Conservation (phyloP, 2,888 invertebrate genomes). For the Melolontha melolontha region DNA sequence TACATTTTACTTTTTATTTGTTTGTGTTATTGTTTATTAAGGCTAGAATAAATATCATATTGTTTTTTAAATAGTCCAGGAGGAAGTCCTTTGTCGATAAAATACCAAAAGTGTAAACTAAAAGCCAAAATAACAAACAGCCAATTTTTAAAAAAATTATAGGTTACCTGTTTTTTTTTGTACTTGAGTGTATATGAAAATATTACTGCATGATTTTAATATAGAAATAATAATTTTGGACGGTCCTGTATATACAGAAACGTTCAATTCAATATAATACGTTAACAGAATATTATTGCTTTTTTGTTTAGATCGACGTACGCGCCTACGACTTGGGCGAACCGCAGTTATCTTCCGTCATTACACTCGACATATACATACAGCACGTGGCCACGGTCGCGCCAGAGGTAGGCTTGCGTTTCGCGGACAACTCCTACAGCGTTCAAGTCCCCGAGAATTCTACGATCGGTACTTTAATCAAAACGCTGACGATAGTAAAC, state of each 20-base stretch:
- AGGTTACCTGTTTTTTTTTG: no score
- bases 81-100: no score
- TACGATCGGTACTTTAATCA: constrained; percentile 74
- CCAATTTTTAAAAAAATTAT: no score
- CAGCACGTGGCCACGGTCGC: constrained; percentile 78
- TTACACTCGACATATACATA: constrained; percentile 85
- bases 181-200: no score
- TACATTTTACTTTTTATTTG: no score
- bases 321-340: constrained; percentile 89
- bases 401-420: constrained; percentile 83
- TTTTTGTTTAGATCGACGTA: constrained; percentile 76
- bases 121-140: no score
- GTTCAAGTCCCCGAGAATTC: constrained; percentile 86
- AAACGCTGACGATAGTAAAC: constrained; percentile 80
- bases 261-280: constrained; percentile 22
- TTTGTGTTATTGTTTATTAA: no score
- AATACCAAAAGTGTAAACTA: no score
- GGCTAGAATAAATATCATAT: no score
- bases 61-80: no score
- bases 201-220: no score
- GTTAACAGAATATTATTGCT: constrained; percentile 9
- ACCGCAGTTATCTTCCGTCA: constrained; percentile 84
- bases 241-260: background rate
- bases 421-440: constrained; percentile 88
- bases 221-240: background rate